phyloP scores from a whole-genome alignment of 1,140 invertebrate species.

The Euwallacea fornicatus region DNA sequence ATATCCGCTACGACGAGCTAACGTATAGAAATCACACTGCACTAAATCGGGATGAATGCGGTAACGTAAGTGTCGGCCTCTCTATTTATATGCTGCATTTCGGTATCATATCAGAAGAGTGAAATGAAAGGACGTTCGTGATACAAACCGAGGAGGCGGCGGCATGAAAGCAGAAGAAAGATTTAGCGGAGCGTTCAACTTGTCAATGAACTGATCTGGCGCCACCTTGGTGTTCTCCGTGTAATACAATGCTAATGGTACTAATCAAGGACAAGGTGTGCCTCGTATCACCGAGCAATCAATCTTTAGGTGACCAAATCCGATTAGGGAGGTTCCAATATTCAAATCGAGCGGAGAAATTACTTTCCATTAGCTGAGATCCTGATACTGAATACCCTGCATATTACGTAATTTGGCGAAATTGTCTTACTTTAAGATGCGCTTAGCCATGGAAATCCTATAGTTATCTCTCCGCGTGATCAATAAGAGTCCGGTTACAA shows the following conservation, averaged over 20 bases:
- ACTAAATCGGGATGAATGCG: constrained; percentile 45
- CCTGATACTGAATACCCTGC: neutral
- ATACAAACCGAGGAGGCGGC: constrained; percentile 23
- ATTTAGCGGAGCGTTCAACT: constrained; percentile 44
- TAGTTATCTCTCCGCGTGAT: too few relatives aligned
- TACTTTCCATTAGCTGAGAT: neutral
- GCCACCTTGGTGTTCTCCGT: neutral
- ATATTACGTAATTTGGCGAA: neutral
- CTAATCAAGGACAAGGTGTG: neutral
- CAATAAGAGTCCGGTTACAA: too few relatives aligned
- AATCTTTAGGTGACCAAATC: neutral
- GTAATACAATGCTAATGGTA: neutral
- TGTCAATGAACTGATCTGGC: constrained; percentile 6
- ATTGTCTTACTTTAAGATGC: too few relatives aligned
- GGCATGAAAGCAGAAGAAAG: constrained; percentile 48
- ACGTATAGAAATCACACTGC: constrained; percentile 39
- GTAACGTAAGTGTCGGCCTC: constrained; percentile 34
- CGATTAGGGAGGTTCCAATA: neutral
- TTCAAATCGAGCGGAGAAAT: neutral
- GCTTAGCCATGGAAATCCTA: too few relatives aligned
- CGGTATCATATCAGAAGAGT: constrained; percentile 26
- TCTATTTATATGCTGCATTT: constrained; percentile 47
- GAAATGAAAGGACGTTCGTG: constrained; percentile 46
- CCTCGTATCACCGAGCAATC: too few relatives aligned
- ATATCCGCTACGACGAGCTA: constrained; percentile 37